phyloP scores from a whole-genome alignment of 2,113 vertebrate genomes.

The Siniperca chuatsi region DNA sequence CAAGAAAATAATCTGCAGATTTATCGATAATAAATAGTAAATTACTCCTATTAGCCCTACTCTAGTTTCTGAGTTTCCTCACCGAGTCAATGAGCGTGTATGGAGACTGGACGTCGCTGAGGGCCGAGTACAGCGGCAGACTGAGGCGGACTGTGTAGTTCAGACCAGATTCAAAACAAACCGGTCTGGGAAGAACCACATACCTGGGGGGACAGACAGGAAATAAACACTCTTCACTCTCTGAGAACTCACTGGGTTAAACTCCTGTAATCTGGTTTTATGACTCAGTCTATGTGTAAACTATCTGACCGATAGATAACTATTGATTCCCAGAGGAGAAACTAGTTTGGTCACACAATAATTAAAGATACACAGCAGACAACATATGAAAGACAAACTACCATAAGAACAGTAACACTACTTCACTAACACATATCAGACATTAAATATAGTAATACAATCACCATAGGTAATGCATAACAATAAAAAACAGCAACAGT shows the following conservation, averaged over 20 bases:
- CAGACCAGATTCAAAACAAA: slow-evolving; percentile 94
- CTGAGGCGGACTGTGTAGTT: slow-evolving; percentile 95
- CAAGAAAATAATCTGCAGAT: not conserved
- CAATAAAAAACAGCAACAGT: not conserved
- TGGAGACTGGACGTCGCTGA: slow-evolving; percentile 88
- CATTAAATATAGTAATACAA: too few relatives aligned
- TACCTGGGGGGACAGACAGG: slow-evolving; percentile 82
- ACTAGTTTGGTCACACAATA: too few relatives aligned
- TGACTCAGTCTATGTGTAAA: too few relatives aligned
- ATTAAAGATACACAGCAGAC: too few relatives aligned
- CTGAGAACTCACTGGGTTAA: too few relatives aligned
- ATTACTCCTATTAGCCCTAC: too few relatives aligned
- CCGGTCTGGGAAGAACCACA: slow-evolving; percentile 87
- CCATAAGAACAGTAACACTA: not conserved
- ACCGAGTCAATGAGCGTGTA: slow-evolving; percentile 97
- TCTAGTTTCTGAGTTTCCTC: slow-evolving; percentile 54
- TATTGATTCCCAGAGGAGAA: too few relatives aligned
- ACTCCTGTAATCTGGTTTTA: not conserved
- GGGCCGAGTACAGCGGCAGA: slow-evolving; percentile 89
- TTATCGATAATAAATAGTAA: not conserved
- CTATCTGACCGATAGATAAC: too few relatives aligned
- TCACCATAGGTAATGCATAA: not conserved
- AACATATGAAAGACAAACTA: not conserved
- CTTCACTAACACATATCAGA: too few relatives aligned
- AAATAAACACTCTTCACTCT: not conserved